Percentiles rank a stretch among this genome's conserved stretches.
Evolutionary conservation across 2,888 invertebrate genomes (phyloP).

Genomic region (Ypsolopha sequella): DNA sequence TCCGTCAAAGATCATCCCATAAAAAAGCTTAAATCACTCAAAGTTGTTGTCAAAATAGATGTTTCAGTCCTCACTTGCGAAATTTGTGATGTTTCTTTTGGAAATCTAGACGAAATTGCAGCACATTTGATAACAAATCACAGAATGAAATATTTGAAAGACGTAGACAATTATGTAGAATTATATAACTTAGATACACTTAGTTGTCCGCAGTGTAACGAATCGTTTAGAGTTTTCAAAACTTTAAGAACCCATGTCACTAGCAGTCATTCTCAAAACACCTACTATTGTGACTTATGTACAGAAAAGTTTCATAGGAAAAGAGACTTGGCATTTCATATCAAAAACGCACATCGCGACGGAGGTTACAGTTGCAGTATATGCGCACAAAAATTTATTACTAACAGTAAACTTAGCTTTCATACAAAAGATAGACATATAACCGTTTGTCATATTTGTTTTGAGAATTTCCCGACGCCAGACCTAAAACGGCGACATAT

Average conservation of each 20-base stretch:
- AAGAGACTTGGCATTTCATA: slow-evolving; percentile 6
- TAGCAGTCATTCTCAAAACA: slow-evolving; percentile 1
- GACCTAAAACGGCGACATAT: neutral
- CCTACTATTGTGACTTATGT: slow-evolving; percentile 8
- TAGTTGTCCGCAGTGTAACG: slow-evolving; percentile 8
- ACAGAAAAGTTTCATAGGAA: slow-evolving; percentile 9
- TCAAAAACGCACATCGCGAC: neutral
- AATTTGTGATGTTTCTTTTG: slow-evolving; percentile 6
- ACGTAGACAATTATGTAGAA: slow-evolving; percentile 3
- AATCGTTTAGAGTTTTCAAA: slow-evolving; percentile 6
- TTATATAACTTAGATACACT: slow-evolving; percentile 8
- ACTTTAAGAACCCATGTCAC: slow-evolving; percentile 6
- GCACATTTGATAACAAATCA: slow-evolving; percentile 8
- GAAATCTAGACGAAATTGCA: slow-evolving; percentile 4
- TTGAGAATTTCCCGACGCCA: neutral
- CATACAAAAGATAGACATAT: slow-evolving; percentile 6
- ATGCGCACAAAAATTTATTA: neutral
- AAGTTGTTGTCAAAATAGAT: slow-evolving; percentile 8
- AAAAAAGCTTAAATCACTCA: neutral
- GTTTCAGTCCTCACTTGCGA: slow-evolving; percentile 8
- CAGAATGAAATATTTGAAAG: slow-evolving; percentile 5
- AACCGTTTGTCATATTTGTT: slow-evolving; percentile 1
- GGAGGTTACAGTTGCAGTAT: neutral
- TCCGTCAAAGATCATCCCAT: neutral
- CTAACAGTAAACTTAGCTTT: slow-evolving; percentile 2